These are phyloP conservation scores for Pristionchus fissidentatus DNA, from an alignment of 2,888 invertebrate genomes.

Conservation along the genomic window DNA sequence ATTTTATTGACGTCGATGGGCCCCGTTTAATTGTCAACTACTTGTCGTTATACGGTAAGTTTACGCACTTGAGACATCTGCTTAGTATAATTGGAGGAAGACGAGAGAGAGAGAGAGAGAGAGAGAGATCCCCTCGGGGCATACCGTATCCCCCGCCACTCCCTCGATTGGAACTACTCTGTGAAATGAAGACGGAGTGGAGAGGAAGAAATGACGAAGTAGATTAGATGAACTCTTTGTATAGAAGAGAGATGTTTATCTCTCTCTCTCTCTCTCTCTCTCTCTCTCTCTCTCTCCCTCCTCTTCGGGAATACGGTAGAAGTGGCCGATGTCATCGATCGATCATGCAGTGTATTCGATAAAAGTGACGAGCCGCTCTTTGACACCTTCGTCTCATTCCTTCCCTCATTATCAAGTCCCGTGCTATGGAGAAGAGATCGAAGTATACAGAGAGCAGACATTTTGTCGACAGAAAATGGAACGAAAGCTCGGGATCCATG, in stretches of 20 bases:
- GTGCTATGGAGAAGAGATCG: too few species aligned
- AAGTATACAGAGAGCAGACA: too few species aligned
- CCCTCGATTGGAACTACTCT: background rate
- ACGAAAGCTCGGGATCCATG: too few species aligned
- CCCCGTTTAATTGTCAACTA: constrained; percentile 5
- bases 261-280: too few species aligned
- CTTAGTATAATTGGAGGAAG: constrained; percentile 38
- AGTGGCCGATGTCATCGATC: background rate
- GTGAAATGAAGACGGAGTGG: background rate
- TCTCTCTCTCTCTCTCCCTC: too few species aligned
- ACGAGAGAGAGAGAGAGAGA: too few species aligned
- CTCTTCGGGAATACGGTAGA: constrained; percentile 12
- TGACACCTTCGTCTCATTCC: too few species aligned
- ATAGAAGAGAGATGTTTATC: background rate
- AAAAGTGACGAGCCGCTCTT: too few species aligned
- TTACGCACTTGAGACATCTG: constrained; percentile 19
- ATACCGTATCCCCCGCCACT: background rate
- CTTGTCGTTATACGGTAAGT: constrained; percentile 23
- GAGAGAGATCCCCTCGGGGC: constrained; percentile 1
- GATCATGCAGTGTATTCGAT: constrained; percentile 14
- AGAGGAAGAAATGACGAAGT: background rate
- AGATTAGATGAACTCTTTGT: constrained; percentile 29
- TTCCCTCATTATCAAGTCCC: too few species aligned
- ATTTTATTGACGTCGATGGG: constrained; percentile 16
- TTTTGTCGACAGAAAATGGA: too few species aligned